These are phyloP conservation scores for Helicoverpa zea DNA, from an alignment of 1,140 invertebrate species.

Conservation along the genomic window DNA sequence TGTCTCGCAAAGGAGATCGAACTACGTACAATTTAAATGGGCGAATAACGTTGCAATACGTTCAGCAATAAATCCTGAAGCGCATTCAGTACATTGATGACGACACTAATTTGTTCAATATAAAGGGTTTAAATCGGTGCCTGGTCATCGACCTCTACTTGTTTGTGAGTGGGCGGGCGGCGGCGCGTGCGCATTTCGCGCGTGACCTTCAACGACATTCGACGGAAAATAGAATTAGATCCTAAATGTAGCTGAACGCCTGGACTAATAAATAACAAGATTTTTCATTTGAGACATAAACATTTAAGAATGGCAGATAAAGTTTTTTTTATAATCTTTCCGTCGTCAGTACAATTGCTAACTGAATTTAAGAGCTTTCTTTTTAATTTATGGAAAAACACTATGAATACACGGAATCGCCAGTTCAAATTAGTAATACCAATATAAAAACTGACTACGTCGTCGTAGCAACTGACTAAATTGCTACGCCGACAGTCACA, in stretches of 20 bases:
- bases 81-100: conserved; percentile 13
- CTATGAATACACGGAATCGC: too few species aligned
- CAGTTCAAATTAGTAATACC: too few species aligned
- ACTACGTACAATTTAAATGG: conserved; percentile 11
- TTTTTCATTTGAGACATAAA: conserved; percentile 3
- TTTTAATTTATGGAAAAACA: neutral
- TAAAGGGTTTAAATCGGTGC: conserved; percentile 44
- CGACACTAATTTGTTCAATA: conserved; percentile 33
- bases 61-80: conserved; percentile 23
- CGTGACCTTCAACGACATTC: conserved; percentile 77
- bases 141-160: conserved; percentile 66
- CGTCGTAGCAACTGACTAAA: neutral
- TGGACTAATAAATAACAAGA: conserved; percentile 37
- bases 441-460: neutral
- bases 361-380: neutral
- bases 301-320: neutral
- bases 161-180: conserved; percentile 76
- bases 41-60: conserved; percentile 10
- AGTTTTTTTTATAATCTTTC: neutral
- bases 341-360: too few species aligned
- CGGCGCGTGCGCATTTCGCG: conserved; percentile 66
- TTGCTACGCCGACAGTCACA: neutral
- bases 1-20: conserved; percentile 11
- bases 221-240: conserved; percentile 69
- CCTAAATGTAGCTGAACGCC: conserved; percentile 29